A percentile compares a stretch with the other conserved stretches of the same genome.
phyloP scores from a whole-genome alignment of 2,113 vertebrate genomes.

The Scartelaos histophorus region DNA sequence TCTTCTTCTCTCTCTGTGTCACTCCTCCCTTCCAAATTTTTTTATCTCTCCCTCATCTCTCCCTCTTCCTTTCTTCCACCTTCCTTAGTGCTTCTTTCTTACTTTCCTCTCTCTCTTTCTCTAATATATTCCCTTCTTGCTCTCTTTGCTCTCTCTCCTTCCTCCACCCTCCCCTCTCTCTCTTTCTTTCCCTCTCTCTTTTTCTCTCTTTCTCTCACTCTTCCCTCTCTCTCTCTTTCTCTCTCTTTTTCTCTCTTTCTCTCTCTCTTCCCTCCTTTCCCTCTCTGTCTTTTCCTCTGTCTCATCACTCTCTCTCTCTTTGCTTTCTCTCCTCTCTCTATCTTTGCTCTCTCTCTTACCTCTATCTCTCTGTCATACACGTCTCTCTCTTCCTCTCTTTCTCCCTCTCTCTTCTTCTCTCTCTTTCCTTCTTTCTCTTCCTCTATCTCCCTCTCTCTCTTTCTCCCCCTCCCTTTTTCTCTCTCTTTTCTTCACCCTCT shows the following conservation, averaged over 20 bases:
- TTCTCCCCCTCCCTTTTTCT: background rate
- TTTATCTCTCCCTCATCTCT: background rate
- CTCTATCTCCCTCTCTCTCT: background rate
- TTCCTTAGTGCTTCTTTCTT: background rate
- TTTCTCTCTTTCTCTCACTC: background rate
- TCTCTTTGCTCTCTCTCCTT: too few species aligned
- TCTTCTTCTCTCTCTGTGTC: background rate
- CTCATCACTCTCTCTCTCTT: background rate
- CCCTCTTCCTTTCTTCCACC: background rate
- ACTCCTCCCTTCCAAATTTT: background rate
- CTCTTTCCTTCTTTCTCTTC: background rate
- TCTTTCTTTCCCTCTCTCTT: background rate
- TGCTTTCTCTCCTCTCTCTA: background rate
- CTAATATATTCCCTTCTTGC: constrained; percentile 14
- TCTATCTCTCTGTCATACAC: too few species aligned
- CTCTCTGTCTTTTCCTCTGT: background rate
- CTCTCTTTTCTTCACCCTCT: background rate
- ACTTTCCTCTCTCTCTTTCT: background rate
- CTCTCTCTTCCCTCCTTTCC: background rate
- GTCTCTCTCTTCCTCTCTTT: background rate
- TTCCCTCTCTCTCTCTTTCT: background rate
- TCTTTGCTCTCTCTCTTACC: background rate
- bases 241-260: background rate
- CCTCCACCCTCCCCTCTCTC: background rate
- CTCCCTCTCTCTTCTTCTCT: background rate